phyloP scores from a whole-genome alignment of 2,797 vertebrate species.

The Dallia pectoralis region DNA sequence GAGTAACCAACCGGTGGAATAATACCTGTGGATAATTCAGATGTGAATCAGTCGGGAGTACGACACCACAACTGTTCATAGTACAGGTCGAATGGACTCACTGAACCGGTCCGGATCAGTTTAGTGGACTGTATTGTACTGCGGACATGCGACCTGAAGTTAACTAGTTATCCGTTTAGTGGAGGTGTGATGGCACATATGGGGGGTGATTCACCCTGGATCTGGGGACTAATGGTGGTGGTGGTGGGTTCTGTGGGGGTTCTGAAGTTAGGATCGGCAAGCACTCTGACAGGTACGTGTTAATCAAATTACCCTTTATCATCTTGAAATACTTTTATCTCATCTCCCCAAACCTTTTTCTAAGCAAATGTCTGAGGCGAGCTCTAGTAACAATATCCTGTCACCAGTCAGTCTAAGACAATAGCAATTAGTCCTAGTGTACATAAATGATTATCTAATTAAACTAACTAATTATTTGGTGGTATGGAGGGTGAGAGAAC shows the following conservation, averaged over 20 bases:
- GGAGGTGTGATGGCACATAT: conserved; percentile 34
- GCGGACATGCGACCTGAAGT: conserved; percentile 53
- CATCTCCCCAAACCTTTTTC: background rate
- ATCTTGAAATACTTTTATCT: background rate
- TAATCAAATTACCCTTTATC: background rate
- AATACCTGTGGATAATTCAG: conserved; percentile 19
- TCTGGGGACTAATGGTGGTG: conserved; percentile 32
- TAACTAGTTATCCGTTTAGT: background rate
- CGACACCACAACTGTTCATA: conserved; percentile 17
- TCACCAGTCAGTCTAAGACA: background rate
- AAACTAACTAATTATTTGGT: background rate
- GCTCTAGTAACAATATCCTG: background rate
- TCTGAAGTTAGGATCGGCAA: conserved; percentile 25
- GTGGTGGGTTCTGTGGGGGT: conserved; percentile 11
- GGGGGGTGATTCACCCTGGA: conserved; percentile 15
- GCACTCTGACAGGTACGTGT: conserved; percentile 62
- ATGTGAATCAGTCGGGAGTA: conserved; percentile 16
- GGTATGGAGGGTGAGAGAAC: too few relatives aligned
- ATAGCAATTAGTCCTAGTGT: background rate
- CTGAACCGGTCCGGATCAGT: background rate
- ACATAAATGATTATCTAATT: background rate
- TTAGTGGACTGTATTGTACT: conserved; percentile 43
- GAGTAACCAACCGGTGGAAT: background rate
- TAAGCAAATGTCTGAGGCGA: background rate
- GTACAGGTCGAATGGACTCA: background rate